These are phyloP conservation scores for Macrosiphum euphorbiae DNA, from an alignment of 2,888 invertebrate species.

Conservation along the genomic window DNA sequence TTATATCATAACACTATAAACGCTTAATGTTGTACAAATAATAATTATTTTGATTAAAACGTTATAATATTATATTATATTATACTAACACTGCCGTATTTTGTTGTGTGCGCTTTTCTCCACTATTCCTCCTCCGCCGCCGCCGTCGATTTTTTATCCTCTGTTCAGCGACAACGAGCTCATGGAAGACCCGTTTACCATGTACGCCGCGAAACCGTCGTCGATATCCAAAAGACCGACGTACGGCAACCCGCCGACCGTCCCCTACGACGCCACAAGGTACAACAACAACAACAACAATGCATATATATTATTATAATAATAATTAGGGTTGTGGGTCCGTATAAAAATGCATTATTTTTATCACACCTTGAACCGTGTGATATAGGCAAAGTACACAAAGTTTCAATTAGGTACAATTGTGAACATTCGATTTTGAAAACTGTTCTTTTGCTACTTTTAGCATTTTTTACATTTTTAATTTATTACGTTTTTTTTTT, in stretches of 20 bases:
- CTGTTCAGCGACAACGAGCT: constrained; percentile 77
- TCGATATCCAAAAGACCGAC: constrained; percentile 56
- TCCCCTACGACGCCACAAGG: constrained; percentile 75
- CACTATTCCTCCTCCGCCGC: background rate
- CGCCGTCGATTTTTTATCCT: background rate
- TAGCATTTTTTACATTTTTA: background rate
- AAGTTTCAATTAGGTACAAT: background rate
- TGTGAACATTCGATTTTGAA: background rate
- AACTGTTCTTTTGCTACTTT: background rate
- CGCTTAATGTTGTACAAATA: background rate
- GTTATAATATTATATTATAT: background rate
- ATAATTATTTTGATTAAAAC: background rate
- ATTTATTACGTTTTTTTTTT: background rate
- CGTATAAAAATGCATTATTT: background rate
- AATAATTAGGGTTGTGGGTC: background rate
- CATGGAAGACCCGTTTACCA: constrained; percentile 79
- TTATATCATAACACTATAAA: background rate
- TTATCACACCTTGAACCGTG: too few relatives aligned
- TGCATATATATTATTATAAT: background rate
- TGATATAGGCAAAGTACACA: background rate
- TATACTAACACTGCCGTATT: constrained; percentile 2
- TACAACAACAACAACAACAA: constrained; percentile 68
- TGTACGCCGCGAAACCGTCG: constrained; percentile 72
- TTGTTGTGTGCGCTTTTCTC: constrained; percentile 41
- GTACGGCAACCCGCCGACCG: constrained; percentile 58